Percentiles rank a stretch among this genome's conserved stretches.
phyloP scores from a whole-genome alignment of 2,113 vertebrate genomes.

The Ammodytes dubius region DNA sequence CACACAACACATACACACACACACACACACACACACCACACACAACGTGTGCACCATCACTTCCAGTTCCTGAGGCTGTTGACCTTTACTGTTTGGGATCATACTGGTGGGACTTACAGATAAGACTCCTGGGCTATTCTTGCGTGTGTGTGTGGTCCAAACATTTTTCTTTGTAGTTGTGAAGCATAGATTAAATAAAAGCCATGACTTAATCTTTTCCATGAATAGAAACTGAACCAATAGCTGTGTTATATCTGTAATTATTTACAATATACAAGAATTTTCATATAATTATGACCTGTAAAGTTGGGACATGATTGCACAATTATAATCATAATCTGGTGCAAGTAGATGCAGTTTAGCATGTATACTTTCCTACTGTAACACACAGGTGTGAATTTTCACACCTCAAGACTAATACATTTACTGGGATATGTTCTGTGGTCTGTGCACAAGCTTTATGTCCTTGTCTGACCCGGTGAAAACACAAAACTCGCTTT shows the following conservation, averaged over 20 bases:
- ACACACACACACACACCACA: neutral
- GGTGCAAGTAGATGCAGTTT: constrained; percentile 37
- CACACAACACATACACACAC: neutral
- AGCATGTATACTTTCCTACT: neutral
- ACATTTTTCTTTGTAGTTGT: neutral
- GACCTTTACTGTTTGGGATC: neutral
- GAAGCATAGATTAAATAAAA: neutral
- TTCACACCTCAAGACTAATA: neutral
- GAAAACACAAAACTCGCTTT: neutral
- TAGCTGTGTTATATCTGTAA: neutral
- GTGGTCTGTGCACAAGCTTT: neutral
- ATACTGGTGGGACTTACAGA: neutral
- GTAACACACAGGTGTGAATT: neutral
- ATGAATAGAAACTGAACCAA: neutral
- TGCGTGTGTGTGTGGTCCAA: neutral
- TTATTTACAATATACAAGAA: neutral
- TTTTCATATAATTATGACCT: neutral
- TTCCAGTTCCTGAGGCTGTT: constrained; percentile 11
- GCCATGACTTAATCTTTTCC: neutral
- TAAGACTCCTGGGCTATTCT: neutral
- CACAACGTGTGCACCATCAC: neutral
- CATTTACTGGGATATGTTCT: neutral
- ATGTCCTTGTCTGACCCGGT: neutral
- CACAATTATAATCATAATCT: neutral
- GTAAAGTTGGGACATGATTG: neutral